Percentiles rank a stretch among this genome's conserved stretches.
phyloP scores from a whole-genome alignment of 1,140 invertebrate genomes.

The Linepithema humile region DNA sequence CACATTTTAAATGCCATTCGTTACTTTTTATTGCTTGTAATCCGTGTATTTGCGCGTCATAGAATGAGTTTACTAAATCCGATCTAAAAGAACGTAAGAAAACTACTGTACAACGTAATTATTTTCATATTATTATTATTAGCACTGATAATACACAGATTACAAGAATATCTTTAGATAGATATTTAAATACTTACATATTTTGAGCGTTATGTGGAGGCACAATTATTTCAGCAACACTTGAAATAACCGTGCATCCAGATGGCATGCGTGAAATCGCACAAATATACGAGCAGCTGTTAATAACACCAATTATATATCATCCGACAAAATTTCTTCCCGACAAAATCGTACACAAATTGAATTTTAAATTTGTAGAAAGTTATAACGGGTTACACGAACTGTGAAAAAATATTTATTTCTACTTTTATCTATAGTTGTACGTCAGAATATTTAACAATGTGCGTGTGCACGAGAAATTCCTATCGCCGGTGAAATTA shows the following conservation, averaged over 20 bases:
- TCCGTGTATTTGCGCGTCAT: neutral
- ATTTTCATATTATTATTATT: too few species aligned
- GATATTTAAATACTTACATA: too few species aligned
- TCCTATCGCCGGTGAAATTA: neutral
- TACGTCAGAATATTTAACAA: neutral
- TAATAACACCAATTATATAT: neutral
- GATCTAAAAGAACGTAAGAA: neutral
- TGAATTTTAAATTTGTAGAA: slow-evolving; percentile 17
- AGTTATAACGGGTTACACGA: neutral
- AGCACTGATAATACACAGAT: too few species aligned
- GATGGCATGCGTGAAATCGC: neutral
- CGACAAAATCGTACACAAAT: neutral
- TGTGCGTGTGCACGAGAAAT: slow-evolving; percentile 19
- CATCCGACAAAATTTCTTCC: neutral
- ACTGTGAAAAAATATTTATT: neutral
- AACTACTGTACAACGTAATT: neutral
- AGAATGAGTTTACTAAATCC: neutral
- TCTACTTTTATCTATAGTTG: neutral
- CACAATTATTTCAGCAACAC: too few species aligned
- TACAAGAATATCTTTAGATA: too few species aligned
- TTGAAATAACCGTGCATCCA: too few species aligned
- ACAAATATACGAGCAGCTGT: neutral
- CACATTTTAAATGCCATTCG: slow-evolving; percentile 3
- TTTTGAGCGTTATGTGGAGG: too few species aligned
- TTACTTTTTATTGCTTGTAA: slow-evolving; percentile 1